phyloP scores from a whole-genome alignment of 1,140 invertebrate genomes.

The Heliothis virescens region DNA sequence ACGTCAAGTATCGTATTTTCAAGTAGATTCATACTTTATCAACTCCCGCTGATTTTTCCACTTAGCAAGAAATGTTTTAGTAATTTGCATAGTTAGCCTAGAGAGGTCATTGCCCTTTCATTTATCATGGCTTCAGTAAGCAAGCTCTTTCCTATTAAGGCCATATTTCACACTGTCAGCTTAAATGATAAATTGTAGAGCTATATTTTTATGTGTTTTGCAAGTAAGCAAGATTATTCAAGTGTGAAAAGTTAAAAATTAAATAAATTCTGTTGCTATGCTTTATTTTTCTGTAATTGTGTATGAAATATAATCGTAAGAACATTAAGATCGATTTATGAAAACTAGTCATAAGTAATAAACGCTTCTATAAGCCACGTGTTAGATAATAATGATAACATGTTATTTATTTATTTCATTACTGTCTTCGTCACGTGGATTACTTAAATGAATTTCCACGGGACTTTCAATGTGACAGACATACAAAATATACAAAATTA shows the following conservation, averaged over 20 bases:
- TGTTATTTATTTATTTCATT: not conserved
- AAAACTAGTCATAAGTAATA: not conserved
- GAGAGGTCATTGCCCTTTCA: not conserved
- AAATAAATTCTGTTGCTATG: not conserved
- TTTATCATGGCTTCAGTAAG: not conserved
- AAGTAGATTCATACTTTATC: not conserved
- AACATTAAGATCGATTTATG: too few species aligned
- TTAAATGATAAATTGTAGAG: not conserved
- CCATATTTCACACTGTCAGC: not conserved
- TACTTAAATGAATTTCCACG: not conserved
- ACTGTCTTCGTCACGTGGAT: not conserved
- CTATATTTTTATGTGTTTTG: too few species aligned
- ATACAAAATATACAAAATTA: too few species aligned
- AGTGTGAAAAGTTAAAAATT: not conserved
- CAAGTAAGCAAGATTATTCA: too few species aligned
- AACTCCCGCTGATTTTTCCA: not conserved
- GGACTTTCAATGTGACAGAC: too few species aligned
- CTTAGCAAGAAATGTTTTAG: not conserved
- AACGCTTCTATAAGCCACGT: conserved; percentile 2
- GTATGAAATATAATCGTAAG: too few species aligned
- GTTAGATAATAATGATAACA: conserved; percentile 21
- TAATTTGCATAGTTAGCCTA: not conserved
- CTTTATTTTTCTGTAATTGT: not conserved
- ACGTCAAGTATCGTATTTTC: too few species aligned
- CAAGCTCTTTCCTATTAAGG: not conserved